Evolutionary conservation across 2,113 vertebrate species (phyloP).

Genomic region (Cisticola juncidis): DNA sequence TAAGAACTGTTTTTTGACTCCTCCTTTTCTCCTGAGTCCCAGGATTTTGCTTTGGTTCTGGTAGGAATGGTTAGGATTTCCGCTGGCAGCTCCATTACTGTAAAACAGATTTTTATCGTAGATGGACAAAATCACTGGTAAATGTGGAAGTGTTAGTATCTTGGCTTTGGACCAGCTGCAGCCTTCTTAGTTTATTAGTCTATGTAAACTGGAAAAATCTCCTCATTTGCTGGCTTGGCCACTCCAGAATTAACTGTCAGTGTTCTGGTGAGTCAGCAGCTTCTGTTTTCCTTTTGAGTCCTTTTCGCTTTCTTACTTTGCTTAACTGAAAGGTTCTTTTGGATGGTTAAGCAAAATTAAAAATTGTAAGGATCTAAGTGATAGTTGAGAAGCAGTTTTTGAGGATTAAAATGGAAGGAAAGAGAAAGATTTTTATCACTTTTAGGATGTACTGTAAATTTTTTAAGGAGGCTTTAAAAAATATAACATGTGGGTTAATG

Average conservation of each 20-base stretch:
- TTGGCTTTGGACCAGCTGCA: conserved; percentile 30
- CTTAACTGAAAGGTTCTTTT: neutral
- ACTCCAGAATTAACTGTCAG: neutral
- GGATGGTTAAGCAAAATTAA: neutral
- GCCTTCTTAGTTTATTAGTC: conserved; percentile 33
- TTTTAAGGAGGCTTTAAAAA: conserved; percentile 44
- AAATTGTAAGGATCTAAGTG: neutral
- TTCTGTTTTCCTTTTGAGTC: neutral
- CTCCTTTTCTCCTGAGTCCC: neutral
- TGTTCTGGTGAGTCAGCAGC: neutral
- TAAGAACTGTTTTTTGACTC: conserved; percentile 46
- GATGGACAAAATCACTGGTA: conserved; percentile 1
- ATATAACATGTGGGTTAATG: neutral
- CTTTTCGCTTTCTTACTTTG: neutral
- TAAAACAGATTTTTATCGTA: neutral
- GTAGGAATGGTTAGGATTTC: conserved; percentile 32
- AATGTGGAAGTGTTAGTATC: conserved; percentile 18
- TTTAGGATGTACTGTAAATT: conserved; percentile 38
- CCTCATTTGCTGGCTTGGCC: conserved; percentile 9
- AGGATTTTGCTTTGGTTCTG: conserved; percentile 51
- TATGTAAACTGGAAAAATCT: conserved; percentile 61
- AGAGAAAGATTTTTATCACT: conserved; percentile 3
- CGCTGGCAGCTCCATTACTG: conserved; percentile 7
- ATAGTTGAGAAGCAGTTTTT: neutral
- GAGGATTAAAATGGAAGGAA: neutral